phyloP scores from a whole-genome alignment of 2,888 invertebrate genomes.

The Coelopa pilipes region DNA sequence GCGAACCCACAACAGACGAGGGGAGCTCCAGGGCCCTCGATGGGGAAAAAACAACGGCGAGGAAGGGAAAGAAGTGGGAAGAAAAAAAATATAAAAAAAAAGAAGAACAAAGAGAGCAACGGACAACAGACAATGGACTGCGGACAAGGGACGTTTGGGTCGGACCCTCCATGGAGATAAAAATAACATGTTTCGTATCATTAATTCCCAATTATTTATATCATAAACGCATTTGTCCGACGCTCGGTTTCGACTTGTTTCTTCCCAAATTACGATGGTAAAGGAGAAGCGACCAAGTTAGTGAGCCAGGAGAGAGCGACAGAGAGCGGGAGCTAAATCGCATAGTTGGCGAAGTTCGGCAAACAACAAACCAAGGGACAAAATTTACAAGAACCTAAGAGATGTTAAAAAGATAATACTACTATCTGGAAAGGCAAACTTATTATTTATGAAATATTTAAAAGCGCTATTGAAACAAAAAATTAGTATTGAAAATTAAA shows the following conservation, averaged over 20 bases:
- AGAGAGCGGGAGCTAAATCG: not conserved
- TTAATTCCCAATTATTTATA: conserved; percentile 42
- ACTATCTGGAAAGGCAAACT: not conserved
- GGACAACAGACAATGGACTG: not conserved
- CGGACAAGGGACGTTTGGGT: not conserved
- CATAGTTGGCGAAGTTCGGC: not conserved
- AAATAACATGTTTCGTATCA: conserved; percentile 40
- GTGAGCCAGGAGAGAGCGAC: not conserved
- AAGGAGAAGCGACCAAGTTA: not conserved
- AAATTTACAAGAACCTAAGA: not conserved
- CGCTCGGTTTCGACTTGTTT: not conserved
- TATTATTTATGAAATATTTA: not conserved
- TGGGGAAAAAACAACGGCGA: too few species aligned
- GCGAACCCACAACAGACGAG: too few species aligned
- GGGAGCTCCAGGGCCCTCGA: too few species aligned
- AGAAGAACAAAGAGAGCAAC: not conserved
- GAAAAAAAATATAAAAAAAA: too few species aligned
- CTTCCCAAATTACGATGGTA: not conserved
- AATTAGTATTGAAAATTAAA: not conserved
- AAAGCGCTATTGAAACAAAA: not conserved
- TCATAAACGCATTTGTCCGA: conserved; percentile 27
- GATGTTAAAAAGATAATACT: not conserved
- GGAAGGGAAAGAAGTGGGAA: too few species aligned
- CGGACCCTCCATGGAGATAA: conserved; percentile 33
- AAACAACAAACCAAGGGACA: not conserved